A percentile compares a stretch with the other conserved stretches of the same genome.
phyloP scores from a whole-genome alignment of 2,888 invertebrate species.

The Pyrrhia umbra region DNA sequence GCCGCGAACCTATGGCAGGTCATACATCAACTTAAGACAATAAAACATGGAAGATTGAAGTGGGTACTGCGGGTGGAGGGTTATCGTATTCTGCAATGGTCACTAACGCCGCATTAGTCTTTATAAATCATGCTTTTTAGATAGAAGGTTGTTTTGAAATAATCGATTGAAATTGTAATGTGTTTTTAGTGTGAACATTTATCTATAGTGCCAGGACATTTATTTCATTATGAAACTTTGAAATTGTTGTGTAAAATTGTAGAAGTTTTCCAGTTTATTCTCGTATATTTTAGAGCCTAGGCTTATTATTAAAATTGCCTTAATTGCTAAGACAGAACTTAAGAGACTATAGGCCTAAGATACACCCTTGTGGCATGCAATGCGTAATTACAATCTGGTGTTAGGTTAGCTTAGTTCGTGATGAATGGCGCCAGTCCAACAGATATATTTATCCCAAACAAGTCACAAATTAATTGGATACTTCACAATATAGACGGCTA shows the following conservation, averaged over 20 bases:
- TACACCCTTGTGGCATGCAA: background rate
- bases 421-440: background rate
- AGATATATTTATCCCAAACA: background rate
- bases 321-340: background rate
- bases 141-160: conserved; percentile 27
- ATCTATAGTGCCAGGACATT: too few species aligned
- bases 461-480: conserved; percentile 10
- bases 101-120: conserved; percentile 55
- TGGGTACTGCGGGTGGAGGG: conserved; percentile 54
- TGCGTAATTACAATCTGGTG: background rate
- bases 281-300: background rate
- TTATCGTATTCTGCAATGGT: conserved; percentile 54
- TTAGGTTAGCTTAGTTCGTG: background rate
- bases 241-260: too few species aligned
- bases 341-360: background rate
- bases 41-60: conserved; percentile 58
- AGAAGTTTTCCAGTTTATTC: background rate
- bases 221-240: too few species aligned
- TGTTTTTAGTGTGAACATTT: conserved; percentile 2
- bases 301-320: background rate
- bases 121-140: conserved; percentile 53
- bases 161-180: conserved; percentile 7
- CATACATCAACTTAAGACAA: conserved; percentile 64
- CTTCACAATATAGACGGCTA: background rate
- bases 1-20: conserved; percentile 50